Percentiles rank a stretch among this genome's conserved stretches.
Evolutionary conservation across 2,888 invertebrate genomes (phyloP).

Genomic region (Tyria jacobaeae): DNA sequence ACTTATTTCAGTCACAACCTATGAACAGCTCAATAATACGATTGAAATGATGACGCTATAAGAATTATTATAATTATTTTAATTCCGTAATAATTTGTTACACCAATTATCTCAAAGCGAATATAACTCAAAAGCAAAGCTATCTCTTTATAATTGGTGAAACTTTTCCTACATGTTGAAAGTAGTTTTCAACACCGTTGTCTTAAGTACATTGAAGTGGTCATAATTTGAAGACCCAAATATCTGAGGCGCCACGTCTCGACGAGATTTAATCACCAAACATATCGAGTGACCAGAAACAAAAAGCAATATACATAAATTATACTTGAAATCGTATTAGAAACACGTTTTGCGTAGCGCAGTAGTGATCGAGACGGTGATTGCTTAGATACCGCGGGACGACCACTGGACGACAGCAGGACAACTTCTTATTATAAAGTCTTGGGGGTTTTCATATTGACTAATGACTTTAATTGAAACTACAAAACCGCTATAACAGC

Average conservation of each 20-base stretch:
- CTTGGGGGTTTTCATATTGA: no score
- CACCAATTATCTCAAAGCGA: slow-evolving; percentile 8
- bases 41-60: background rate
- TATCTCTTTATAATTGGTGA: slow-evolving; percentile 23
- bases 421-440: no score
- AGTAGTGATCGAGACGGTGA: slow-evolving; percentile 66
- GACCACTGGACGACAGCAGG: slow-evolving; percentile 35
- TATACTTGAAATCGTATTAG: slow-evolving; percentile 66
- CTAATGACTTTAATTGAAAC: no score
- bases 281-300: slow-evolving; percentile 62
- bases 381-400: slow-evolving; percentile 49
- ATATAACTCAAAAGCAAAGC: slow-evolving; percentile 2
- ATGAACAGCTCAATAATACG: no score
- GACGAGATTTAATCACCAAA: slow-evolving; percentile 56
- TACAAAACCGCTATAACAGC: no score
- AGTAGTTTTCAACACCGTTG: slow-evolving; percentile 23
- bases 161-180: slow-evolving; percentile 26
- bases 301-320: slow-evolving; percentile 71
- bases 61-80: background rate
- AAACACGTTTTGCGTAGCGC: slow-evolving; percentile 77
- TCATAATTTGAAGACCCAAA: slow-evolving; percentile 48
- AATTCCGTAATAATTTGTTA: slow-evolving; percentile 7
- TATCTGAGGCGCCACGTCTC: slow-evolving; percentile 51
- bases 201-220: slow-evolving; percentile 21
- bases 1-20: background rate